Evolutionary conservation across 2,113 vertebrate species (phyloP).

Genomic region (crab-eating macaque (Macaca fascicularis)): T2T-MFA8v1.1 NC_088381.1:97488001-97488500

Average conservation of each 20-base stretch:
- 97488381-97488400: slow-evolving; percentile 39
- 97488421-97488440: slow-evolving; percentile 49
- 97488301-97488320: background rate
- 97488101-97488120: background rate
- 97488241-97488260: slow-evolving; percentile 55
- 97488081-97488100: slow-evolving; percentile 14
- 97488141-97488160: slow-evolving; percentile 52
- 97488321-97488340: slow-evolving; percentile 15
- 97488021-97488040: background rate
- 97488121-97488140: slow-evolving; percentile 52
- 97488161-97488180: slow-evolving; percentile 30
- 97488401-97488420: slow-evolving; percentile 27
- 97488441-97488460: slow-evolving; percentile 36
- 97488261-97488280: slow-evolving; percentile 33
- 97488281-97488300: slow-evolving; percentile 51
- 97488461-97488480: background rate
- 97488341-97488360: slow-evolving; percentile 57
- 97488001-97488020: background rate
- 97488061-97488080: background rate
- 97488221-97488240: slow-evolving; percentile 37
- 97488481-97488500: slow-evolving; percentile 28
- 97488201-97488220: slow-evolving; percentile 44
- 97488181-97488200: slow-evolving; percentile 55
- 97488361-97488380: slow-evolving; percentile 20
- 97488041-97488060: background rate